A percentile compares a stretch with the other conserved stretches of the same genome.
Evolutionary conservation across 2,797 vertebrate genomes (phyloP).

Genomic region (Borostomias antarcticus): DNA sequence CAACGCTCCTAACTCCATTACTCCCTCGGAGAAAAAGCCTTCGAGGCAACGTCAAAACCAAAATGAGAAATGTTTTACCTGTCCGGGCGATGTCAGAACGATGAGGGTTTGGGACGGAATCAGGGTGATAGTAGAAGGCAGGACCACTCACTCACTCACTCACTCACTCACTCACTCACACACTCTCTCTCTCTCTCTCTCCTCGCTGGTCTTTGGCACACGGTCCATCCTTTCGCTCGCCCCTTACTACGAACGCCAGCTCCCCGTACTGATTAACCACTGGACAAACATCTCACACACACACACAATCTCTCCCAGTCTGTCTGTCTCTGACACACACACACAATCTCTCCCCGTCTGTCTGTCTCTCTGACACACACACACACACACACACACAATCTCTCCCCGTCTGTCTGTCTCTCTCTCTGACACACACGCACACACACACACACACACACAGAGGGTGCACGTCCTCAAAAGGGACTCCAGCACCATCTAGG

Average conservation of each 20-base stretch:
- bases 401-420: too few relatives aligned
- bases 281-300: constrained; percentile 69
- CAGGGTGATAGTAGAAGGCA: too few relatives aligned
- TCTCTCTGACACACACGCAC: neutral
- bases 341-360: too few relatives aligned
- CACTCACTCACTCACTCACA: too few relatives aligned
- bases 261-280: constrained; percentile 79
- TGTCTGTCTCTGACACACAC: neutral
- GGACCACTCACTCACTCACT: too few relatives aligned
- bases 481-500: constrained; percentile 19
- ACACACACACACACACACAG: constrained; percentile 15
- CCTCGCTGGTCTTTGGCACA: constrained; percentile 50
- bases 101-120: too few relatives aligned
- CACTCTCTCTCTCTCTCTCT: constrained; percentile 48
- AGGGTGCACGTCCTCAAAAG: constrained; percentile 29
- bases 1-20: neutral
- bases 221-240: constrained; percentile 50
- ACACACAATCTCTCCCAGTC: too few relatives aligned
- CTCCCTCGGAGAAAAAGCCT: neutral
- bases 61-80: too few relatives aligned
- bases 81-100: too few relatives aligned
- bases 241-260: constrained; percentile 59
- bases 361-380: neutral
- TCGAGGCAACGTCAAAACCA: neutral
- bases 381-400: constrained; percentile 8